Evolutionary conservation across 2,888 invertebrate species (phyloP), one percentile per base, ranked within the genome.

Genomic region (Polyommatus iphigenia): DNA sequence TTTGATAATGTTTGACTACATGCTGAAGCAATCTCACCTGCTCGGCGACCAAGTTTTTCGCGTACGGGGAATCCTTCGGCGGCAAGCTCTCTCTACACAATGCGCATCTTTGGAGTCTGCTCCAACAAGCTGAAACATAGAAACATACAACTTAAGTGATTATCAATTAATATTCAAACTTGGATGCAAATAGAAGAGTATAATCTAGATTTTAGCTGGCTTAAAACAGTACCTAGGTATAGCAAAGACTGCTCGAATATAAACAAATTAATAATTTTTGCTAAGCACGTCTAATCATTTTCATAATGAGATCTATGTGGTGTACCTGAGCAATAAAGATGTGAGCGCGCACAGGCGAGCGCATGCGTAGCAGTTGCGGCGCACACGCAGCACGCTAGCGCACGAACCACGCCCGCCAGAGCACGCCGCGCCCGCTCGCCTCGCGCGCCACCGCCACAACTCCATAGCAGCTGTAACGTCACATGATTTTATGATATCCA

Each of bases 1-100:
- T n/a, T 46, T 46, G 10, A 46, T 13, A 46, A 10, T 13, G 10
- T 46, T 46, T 46, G 10, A 8, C 8, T 41, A 15, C 50, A 50
- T 50, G 10, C 15, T 4, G 4, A 8, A 15, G 3, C 1, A 20
- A 20, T 5, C 75, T 54, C 29, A 92, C 93, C 89, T 93, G 93
- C 85, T 93, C 93, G 0, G 93, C 93, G 0, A 94, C 91, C 2
- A 92, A 82, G 78, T 93, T 94, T 41, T 89, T 89, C 0, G 92
- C 88, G 67, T 92, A 90, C 0, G 93, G 92, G 0, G 93, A 92
- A 24, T 92, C 90, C 78, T 89, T 90, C 0, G 90, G 80, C 0
- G 93, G 93, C 0, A 94, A 78, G 0, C 87, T 81, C 79, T 93
- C 93, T 59, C 93, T 85, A 80, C 93, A 94, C 0, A 94, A 78